Conservation (phyloP, 2,888 invertebrate species). For the Morpho deidamia region DNA sequence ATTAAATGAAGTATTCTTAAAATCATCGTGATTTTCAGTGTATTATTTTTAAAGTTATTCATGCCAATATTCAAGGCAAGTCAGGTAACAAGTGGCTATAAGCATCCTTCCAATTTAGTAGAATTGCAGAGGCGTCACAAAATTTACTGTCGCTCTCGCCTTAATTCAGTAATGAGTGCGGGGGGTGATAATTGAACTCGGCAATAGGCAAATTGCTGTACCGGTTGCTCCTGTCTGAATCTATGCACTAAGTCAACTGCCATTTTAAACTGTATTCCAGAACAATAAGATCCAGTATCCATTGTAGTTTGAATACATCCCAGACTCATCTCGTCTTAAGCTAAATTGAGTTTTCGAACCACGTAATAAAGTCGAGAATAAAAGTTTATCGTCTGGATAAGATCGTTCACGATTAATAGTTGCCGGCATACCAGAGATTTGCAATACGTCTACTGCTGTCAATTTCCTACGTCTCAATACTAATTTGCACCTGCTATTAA, state of each 20-base stretch:
- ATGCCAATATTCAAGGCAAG: slow-evolving; percentile 22
- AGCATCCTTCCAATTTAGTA: slow-evolving; percentile 46
- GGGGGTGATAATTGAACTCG: slow-evolving; percentile 76
- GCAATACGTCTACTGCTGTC: slow-evolving; percentile 59
- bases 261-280: slow-evolving; percentile 38
- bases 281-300: slow-evolving; percentile 36
- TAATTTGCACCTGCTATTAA: slow-evolving; percentile 42
- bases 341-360: slow-evolving; percentile 52
- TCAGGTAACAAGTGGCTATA: slow-evolving; percentile 48
- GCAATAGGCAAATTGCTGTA: slow-evolving; percentile 75
- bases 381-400: slow-evolving; percentile 32
- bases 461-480: slow-evolving; percentile 55
- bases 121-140: slow-evolving; percentile 61
- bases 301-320: slow-evolving; percentile 27
- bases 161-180: slow-evolving; percentile 76
- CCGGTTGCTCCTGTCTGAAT: slow-evolving; percentile 49
- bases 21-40: too few relatives aligned
- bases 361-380: slow-evolving; percentile 46
- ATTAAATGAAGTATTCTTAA: too few relatives aligned
- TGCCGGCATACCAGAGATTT: slow-evolving; percentile 58
- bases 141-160: slow-evolving; percentile 66
- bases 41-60: too few relatives aligned
- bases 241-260: slow-evolving; percentile 29
- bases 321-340: slow-evolving; percentile 40
- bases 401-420: slow-evolving; percentile 51